Percentiles rank a stretch among this genome's conserved stretches.
Evolutionary conservation across 2,888 invertebrate genomes (phyloP).

Genomic region (Mesorhabditis belari): DNA sequence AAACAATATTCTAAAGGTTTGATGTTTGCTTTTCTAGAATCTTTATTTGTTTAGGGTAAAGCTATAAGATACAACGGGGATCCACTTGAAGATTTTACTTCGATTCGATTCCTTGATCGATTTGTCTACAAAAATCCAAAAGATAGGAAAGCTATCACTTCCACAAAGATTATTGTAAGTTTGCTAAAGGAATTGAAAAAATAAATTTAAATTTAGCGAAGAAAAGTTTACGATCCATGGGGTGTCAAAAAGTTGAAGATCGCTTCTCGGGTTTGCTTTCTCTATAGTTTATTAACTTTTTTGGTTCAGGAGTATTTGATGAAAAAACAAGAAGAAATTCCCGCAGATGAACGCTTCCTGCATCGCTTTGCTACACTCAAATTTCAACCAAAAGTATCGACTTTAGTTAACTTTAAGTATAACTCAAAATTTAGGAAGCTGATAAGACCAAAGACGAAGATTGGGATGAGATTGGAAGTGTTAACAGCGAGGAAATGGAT

Average conservation of each 20-base stretch:
- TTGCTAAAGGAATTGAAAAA: conserved; percentile 11
- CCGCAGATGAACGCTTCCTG: conserved; percentile 81
- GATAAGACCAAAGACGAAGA: conserved; percentile 58
- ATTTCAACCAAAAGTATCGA: conserved; percentile 14
- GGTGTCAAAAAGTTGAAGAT: conserved; percentile 37
- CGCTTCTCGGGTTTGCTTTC: conserved; percentile 22
- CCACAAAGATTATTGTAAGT: background rate
- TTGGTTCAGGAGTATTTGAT: conserved; percentile 46
- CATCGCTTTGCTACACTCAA: conserved; percentile 59
- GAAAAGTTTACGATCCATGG: conserved; percentile 33
- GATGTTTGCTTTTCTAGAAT: conserved; percentile 4
- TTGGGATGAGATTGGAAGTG: conserved; percentile 66
- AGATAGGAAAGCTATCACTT: conserved; percentile 20
- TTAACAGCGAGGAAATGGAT: conserved; percentile 73
- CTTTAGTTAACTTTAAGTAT: background rate
- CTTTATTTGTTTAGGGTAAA: conserved; percentile 17
- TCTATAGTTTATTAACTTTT: background rate
- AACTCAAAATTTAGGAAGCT: conserved; percentile 45
- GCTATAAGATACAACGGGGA: conserved; percentile 74
- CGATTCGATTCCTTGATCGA: conserved; percentile 83
- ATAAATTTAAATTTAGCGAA: conserved; percentile 10
- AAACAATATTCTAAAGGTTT: conserved; percentile 66
- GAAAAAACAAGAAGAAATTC: conserved; percentile 61
- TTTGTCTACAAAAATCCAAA: conserved; percentile 85
- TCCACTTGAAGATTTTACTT: conserved; percentile 82